Percentiles rank a stretch among this genome's conserved stretches.
phyloP scores from a whole-genome alignment of 1,140 invertebrate genomes.

The Agrypnia vestita region DNA sequence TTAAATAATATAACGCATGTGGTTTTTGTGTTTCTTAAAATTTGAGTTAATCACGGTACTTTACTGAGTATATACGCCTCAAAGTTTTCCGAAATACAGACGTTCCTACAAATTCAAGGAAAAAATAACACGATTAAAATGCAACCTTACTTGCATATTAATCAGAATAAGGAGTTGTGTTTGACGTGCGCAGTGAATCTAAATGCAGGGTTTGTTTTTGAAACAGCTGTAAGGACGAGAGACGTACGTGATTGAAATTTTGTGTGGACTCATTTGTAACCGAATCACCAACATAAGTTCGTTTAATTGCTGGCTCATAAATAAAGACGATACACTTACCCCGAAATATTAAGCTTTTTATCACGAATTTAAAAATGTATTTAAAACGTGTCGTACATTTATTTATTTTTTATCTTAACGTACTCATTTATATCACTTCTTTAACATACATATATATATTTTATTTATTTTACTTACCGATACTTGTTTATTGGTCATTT shows the following conservation, averaged over 20 bases:
- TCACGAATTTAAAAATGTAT: too few relatives aligned
- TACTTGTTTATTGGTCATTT: too few relatives aligned
- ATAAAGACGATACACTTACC: conserved; percentile 13
- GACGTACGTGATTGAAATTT: conserved; percentile 14
- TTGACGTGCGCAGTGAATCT: neutral
- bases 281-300: conserved; percentile 29
- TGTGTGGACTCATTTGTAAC: conserved; percentile 14
- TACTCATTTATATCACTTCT: too few relatives aligned
- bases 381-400: too few relatives aligned
- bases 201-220: conserved; percentile 29
- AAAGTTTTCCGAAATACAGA: neutral
- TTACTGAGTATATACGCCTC: too few relatives aligned
- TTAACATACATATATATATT: too few relatives aligned
- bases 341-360: too few relatives aligned
- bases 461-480: too few relatives aligned
- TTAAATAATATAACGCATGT: too few relatives aligned
- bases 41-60: too few relatives aligned
- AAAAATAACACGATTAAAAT: conserved; percentile 39
- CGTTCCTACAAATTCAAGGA: conserved; percentile 22
- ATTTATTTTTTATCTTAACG: too few relatives aligned
- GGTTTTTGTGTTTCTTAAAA: too few relatives aligned
- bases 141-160: conserved; percentile 33
- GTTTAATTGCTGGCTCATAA: conserved; percentile 35
- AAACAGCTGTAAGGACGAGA: conserved; percentile 21
- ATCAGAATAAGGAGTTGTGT: conserved; percentile 22